These are phyloP conservation scores for Stigmatopora argus DNA, from an alignment of 2,113 vertebrate species.

Conservation along the genomic window DNA sequence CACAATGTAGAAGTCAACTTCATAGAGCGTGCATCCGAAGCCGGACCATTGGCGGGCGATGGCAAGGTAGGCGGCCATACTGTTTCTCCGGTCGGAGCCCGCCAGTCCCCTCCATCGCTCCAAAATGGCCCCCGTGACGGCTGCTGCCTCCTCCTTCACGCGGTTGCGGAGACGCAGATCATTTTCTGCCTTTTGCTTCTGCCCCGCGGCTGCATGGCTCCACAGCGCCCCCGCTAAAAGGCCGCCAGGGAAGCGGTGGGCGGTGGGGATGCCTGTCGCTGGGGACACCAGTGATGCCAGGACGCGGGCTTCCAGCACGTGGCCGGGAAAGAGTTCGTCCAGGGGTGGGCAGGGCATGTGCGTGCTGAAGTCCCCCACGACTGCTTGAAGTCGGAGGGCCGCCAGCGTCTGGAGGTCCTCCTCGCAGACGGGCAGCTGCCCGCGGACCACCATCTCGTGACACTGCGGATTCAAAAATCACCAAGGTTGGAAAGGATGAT, in stretches of 20 bases:
- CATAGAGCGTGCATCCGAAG: conserved; percentile 89
- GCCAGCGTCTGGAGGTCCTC: conserved; percentile 84
- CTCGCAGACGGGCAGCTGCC: conserved; percentile 81
- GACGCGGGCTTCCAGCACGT: conserved; percentile 69
- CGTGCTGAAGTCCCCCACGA: conserved; percentile 83
- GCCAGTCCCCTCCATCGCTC: conserved; percentile 85
- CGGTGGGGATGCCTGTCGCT: conserved; percentile 53
- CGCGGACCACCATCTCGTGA: conserved; percentile 85
- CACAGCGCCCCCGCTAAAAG: conserved; percentile 80
- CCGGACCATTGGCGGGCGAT: conserved; percentile 87
- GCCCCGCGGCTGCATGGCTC: conserved; percentile 68
- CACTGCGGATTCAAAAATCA: conserved; percentile 62
- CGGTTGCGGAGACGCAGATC: conserved; percentile 71
- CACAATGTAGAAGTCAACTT: conserved; percentile 84
- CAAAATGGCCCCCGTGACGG: conserved; percentile 77
- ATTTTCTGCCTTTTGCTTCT: conserved; percentile 79
- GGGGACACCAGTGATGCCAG: conserved; percentile 59
- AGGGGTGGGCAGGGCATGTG: conserved; percentile 75
- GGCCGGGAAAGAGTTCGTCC: conserved; percentile 77
- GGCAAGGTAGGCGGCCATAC: conserved; percentile 84
- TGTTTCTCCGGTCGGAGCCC: conserved; percentile 81
- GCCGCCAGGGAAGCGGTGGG: conserved; percentile 66
- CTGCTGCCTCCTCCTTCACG: conserved; percentile 76
- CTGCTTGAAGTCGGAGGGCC: conserved; percentile 81
- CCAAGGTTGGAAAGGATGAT: too few species aligned